Evolutionary conservation across 2,888 invertebrate genomes (phyloP).

Genomic region (Peribatodes rhomboidaria): DNA sequence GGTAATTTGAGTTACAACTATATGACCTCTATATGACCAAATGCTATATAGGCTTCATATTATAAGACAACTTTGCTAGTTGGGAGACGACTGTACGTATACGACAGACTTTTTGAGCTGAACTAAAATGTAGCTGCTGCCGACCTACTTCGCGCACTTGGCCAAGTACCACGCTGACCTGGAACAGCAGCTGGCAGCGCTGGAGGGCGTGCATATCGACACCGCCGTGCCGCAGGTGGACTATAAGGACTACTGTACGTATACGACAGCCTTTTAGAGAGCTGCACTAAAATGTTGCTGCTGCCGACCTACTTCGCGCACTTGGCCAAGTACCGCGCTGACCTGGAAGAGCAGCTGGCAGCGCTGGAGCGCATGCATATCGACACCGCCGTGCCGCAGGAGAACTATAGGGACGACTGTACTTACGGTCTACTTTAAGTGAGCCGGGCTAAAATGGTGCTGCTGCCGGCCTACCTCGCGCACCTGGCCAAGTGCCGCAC

Average conservation of each 20-base stretch:
- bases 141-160: slow-evolving; percentile 94
- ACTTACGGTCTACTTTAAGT: slow-evolving; percentile 45
- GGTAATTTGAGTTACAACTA: no score
- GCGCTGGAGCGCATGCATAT: slow-evolving; percentile 91
- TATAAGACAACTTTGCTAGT: no score
- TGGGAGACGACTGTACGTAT: no score
- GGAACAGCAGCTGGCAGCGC: slow-evolving; percentile 93
- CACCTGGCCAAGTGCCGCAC: no score
- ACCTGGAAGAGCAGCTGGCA: slow-evolving; percentile 93
- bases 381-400: slow-evolving; percentile 85
- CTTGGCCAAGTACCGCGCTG: slow-evolving; percentile 93
- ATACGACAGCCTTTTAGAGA: background rate
- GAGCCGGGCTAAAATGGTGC: background rate
- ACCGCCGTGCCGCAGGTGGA: slow-evolving; percentile 86
- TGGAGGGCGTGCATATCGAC: slow-evolving; percentile 90
- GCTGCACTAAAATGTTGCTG: slow-evolving; percentile 77
- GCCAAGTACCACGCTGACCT: slow-evolving; percentile 93
- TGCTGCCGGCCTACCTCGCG: no score
- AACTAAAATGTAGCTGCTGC: no score
- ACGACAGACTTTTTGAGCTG: no score
- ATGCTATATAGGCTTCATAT: no score
- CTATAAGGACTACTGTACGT: slow-evolving; percentile 79
- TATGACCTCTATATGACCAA: no score
- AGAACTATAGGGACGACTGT: slow-evolving; percentile 85
- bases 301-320: slow-evolving; percentile 94